Evolutionary conservation across 1,140 invertebrate genomes (phyloP).

Genomic region (Acromyrmex echinatior): DNA sequence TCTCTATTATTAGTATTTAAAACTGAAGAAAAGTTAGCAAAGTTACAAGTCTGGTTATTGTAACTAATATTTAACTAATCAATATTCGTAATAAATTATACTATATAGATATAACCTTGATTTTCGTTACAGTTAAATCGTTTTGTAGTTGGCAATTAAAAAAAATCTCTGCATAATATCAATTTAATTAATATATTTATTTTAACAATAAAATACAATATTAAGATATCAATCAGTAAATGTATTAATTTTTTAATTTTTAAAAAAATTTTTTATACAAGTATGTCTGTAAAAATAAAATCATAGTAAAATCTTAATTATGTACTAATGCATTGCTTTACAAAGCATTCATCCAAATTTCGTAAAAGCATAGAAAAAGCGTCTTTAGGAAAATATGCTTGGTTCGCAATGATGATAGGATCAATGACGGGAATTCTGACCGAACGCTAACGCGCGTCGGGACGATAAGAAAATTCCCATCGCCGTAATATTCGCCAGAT

Average conservation of each 20-base stretch:
- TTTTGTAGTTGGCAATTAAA: too few species aligned
- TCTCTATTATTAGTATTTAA: too few species aligned
- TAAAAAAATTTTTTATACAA: background rate
- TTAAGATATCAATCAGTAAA: background rate
- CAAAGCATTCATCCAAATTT: background rate
- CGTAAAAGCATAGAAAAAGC: background rate
- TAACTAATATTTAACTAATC: too few species aligned
- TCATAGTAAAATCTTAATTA: background rate
- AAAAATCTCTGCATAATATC: too few species aligned
- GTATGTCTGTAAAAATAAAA: background rate
- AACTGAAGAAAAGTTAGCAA: too few species aligned
- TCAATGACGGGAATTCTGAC: constrained; percentile 46
- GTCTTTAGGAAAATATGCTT: background rate
- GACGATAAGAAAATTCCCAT: constrained; percentile 53
- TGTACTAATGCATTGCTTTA: background rate
- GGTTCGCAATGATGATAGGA: constrained; percentile 34
- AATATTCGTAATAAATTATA: too few species aligned
- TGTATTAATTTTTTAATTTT: background rate
- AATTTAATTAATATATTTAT: too few species aligned
- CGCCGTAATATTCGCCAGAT: constrained; percentile 46
- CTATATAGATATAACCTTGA: too few species aligned
- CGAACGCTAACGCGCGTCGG: constrained; percentile 32
- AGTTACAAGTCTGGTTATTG: too few species aligned
- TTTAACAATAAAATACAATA: background rate
- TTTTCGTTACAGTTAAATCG: too few species aligned